phyloP scores from a whole-genome alignment of 2,113 vertebrate species.

The Caranx ignobilis region DNA sequence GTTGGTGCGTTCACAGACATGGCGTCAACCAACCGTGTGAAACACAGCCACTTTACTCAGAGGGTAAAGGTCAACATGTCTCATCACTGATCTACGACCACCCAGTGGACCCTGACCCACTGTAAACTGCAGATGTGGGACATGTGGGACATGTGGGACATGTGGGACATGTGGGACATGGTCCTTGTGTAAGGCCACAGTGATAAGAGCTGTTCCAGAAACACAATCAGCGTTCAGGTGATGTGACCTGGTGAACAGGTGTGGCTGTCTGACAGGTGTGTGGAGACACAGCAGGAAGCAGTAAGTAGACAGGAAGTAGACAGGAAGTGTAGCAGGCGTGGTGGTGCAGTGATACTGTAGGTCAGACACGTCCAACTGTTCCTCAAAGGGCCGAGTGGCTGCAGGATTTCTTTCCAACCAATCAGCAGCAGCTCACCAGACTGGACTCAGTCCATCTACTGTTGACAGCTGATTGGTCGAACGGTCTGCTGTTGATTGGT shows the following conservation, averaged over 20 bases:
- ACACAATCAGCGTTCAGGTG: constrained; percentile 31
- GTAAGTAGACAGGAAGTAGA: too few relatives aligned
- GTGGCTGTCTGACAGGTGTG: constrained; percentile 33
- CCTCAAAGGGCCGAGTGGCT: too few relatives aligned
- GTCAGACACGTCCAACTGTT: too few relatives aligned
- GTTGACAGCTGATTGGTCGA: too few relatives aligned
- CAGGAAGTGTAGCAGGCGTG: too few relatives aligned
- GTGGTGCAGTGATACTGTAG: too few relatives aligned
- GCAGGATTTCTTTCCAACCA: too few relatives aligned
- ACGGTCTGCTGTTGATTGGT: too few relatives aligned
- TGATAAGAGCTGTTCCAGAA: constrained; percentile 51
- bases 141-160: background rate
- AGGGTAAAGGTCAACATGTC: background rate
- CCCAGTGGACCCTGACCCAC: constrained; percentile 14
- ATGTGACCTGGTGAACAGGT: constrained; percentile 8
- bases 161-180: background rate
- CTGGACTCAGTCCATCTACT: too few relatives aligned
- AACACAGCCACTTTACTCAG: background rate
- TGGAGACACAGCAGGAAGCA: too few relatives aligned
- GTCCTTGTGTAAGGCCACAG: constrained; percentile 15
- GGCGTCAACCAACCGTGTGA: background rate
- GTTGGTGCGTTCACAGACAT: constrained; percentile 6
- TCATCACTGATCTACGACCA: too few relatives aligned
- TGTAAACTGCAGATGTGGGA: background rate
- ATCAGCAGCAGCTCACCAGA: too few relatives aligned